These are phyloP conservation scores for Thalassophryne amazonica DNA, from an alignment of 2,797 vertebrate species.

Conservation along the genomic window DNA sequence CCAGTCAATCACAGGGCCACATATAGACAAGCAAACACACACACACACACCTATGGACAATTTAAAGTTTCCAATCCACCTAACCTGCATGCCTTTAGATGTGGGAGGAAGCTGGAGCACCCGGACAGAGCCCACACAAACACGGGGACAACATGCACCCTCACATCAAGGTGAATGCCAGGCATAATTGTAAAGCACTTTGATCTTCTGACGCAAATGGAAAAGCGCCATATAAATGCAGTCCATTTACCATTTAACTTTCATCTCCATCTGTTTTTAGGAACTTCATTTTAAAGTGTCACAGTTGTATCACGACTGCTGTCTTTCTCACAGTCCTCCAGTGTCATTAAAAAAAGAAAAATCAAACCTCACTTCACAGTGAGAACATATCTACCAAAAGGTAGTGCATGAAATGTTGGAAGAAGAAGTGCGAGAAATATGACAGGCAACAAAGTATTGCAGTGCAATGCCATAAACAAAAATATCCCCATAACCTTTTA, in stretches of 20 bases:
- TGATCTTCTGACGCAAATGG: neutral
- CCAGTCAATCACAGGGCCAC: too few relatives aligned
- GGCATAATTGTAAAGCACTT: too few relatives aligned
- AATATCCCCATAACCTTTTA: neutral
- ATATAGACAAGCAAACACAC: too few relatives aligned
- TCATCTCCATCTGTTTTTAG: neutral
- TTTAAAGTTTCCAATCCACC: too few relatives aligned
- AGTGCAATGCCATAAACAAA: slow-evolving; percentile 2
- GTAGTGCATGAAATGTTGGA: neutral
- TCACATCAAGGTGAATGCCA: too few relatives aligned
- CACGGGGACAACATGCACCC: too few relatives aligned
- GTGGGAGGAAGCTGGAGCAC: too few relatives aligned
- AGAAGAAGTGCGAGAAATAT: neutral
- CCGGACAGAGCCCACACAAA: too few relatives aligned
- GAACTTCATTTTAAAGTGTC: neutral
- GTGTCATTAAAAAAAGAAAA: neutral
- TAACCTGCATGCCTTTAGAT: too few relatives aligned
- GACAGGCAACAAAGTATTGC: neutral
- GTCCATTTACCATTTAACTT: too few relatives aligned
- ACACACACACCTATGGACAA: too few relatives aligned
- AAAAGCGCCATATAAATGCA: too few relatives aligned
- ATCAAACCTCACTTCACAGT: neutral
- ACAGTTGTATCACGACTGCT: neutral
- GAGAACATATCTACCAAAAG: neutral
- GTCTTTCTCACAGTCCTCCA: neutral